A percentile compares a stretch with the other conserved stretches of the same genome.
These are phyloP conservation scores for Herminia tarsipennalis DNA, from an alignment of 2,888 invertebrate species.

Conservation along the genomic window DNA sequence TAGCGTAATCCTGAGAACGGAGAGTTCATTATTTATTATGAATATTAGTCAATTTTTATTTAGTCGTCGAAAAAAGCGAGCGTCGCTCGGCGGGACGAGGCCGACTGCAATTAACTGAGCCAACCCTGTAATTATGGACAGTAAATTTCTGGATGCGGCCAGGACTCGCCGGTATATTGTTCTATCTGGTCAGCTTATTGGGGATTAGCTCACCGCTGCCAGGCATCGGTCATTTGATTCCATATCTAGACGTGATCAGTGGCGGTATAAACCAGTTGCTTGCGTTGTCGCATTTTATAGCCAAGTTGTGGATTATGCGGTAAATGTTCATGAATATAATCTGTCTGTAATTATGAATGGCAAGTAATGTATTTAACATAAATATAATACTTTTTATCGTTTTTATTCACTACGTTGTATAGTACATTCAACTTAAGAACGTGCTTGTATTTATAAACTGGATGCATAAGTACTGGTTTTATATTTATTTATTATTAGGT, in stretches of 20 bases:
- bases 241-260: conserved; percentile 41
- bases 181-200: conserved; percentile 72
- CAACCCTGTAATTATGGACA: conserved; percentile 94
- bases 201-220: conserved; percentile 70
- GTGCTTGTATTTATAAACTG: too few species aligned
- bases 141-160: conserved; percentile 92
- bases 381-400: too few species aligned
- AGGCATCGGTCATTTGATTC: conserved; percentile 42
- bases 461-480: too few species aligned
- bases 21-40: conserved; percentile 85
- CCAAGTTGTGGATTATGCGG: background rate
- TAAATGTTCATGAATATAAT: background rate
- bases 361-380: background rate
- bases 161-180: conserved; percentile 75
- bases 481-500: too few species aligned
- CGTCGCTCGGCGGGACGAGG: conserved; percentile 67
- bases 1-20: conserved; percentile 75
- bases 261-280: conserved; percentile 7
- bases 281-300: conserved; percentile 8
- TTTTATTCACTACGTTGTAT: too few species aligned
- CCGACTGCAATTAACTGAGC: conserved; percentile 92
- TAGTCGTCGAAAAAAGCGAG: conserved; percentile 83
- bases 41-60: conserved; percentile 86
- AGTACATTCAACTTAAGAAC: too few species aligned
- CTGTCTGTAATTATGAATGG: background rate